These are phyloP conservation scores for Rhinella marina DNA, from an alignment of 2,797 vertebrate genomes.

Conservation along the genomic window DNA sequence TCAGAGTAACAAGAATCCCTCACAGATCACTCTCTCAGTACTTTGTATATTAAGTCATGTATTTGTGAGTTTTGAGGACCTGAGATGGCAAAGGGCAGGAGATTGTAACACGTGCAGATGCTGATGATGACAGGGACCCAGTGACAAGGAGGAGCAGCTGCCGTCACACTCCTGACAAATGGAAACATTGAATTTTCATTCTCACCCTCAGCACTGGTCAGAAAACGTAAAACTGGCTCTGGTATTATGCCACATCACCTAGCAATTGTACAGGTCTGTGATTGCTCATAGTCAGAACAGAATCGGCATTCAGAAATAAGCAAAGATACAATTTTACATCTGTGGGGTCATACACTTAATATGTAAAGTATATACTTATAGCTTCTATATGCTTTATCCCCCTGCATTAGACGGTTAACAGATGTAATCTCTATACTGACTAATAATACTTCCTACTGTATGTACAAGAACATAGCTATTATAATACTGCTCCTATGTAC, in stretches of 20 bases:
- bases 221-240: background rate
- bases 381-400: too few species aligned
- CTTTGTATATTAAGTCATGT: too few species aligned
- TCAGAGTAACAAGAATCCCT: too few species aligned
- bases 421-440: too few species aligned
- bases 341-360: background rate
- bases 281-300: background rate
- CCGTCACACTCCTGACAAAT: conserved; percentile 15
- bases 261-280: background rate
- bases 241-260: background rate
- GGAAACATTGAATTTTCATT: conserved; percentile 40
- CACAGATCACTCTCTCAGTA: too few species aligned
- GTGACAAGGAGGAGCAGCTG: conserved; percentile 23
- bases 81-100: too few species aligned
- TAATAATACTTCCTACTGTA: too few species aligned
- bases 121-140: conserved; percentile 15
- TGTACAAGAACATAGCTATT: too few species aligned
- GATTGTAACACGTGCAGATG: conserved; percentile 11
- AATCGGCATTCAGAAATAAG: background rate
- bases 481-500: too few species aligned
- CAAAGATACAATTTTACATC: background rate
- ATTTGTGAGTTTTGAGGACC: too few species aligned
- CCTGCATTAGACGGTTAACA: too few species aligned
- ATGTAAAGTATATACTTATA: too few species aligned
- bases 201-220: conserved; percentile 4